Percentiles rank a stretch among this genome's conserved stretches.
These are phyloP conservation scores for Recurvirostra avosetta DNA, from an alignment of 2,113 vertebrate genomes.

Conservation along the genomic window DNA sequence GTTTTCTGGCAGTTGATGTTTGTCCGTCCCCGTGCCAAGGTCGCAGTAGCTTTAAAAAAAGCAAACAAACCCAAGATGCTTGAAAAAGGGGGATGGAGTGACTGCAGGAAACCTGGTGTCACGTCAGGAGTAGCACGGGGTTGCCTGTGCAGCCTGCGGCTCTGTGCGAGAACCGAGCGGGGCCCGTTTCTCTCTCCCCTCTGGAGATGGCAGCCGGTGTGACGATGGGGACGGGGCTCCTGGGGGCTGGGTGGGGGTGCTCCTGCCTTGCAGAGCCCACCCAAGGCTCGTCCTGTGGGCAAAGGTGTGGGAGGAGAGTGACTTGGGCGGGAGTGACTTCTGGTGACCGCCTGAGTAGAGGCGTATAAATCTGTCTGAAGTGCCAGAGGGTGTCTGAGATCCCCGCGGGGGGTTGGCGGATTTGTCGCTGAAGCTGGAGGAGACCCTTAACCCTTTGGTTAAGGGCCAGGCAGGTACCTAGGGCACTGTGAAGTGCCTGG, in stretches of 20 bases:
- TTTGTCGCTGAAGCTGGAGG: not conserved
- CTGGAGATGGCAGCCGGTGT: rapidly evolving
- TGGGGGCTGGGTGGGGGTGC: not conserved
- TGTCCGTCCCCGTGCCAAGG: not conserved
- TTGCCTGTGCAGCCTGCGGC: not conserved
- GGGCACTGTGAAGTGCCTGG: not conserved
- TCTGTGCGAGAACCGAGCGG: rapidly evolving
- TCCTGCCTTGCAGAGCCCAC: not conserved
- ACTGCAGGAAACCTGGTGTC: not conserved
- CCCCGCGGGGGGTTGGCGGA: not conserved
- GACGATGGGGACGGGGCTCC: rapidly evolving
- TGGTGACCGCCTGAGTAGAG: not conserved
- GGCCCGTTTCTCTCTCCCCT: not conserved
- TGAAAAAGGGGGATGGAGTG: not conserved
- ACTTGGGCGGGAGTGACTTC: not conserved
- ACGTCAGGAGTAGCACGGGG: not conserved
- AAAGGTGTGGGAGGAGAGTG: not conserved
- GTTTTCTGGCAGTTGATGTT: not conserved
- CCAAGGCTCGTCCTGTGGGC: not conserved
- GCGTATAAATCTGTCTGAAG: not conserved
- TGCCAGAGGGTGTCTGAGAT: not conserved
- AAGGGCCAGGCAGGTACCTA: not conserved
- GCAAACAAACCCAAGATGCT: not conserved
- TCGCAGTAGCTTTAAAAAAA: not conserved
- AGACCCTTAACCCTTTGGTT: not conserved